Percentiles rank a stretch among this genome's conserved stretches.
Evolutionary conservation across 2,888 invertebrate genomes (phyloP).

Genomic region (Dryomyza anilis): DNA sequence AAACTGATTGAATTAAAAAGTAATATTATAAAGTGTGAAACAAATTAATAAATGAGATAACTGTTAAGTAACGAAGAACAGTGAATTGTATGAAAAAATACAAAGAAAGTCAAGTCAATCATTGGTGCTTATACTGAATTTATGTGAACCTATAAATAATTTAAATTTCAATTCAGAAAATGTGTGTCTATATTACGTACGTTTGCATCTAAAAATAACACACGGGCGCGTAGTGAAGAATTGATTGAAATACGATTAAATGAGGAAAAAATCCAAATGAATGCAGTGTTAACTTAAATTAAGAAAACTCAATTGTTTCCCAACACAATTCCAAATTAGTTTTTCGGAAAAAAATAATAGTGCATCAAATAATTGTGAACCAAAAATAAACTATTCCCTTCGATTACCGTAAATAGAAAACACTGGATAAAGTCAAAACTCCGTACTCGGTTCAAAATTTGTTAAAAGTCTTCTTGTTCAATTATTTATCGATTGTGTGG

Average conservation of each 20-base stretch:
- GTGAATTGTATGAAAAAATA: slow-evolving; percentile 15
- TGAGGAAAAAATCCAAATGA: neutral
- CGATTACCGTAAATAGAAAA: no score
- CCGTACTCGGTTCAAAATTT: no score
- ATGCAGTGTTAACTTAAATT: slow-evolving; percentile 40
- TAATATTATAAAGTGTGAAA: neutral
- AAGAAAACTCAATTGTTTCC: slow-evolving; percentile 31
- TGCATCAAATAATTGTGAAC: no score
- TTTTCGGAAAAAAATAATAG: no score
- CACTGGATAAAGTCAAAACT: no score
- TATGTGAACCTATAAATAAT: slow-evolving; percentile 57
- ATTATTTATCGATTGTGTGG: no score
- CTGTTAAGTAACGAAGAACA: neutral
- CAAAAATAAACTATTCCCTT: no score
- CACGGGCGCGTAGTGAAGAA: slow-evolving; percentile 39
- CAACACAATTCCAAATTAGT: slow-evolving; percentile 23
- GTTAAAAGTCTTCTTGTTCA: no score
- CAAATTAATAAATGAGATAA: neutral
- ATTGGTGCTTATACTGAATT: slow-evolving; percentile 49
- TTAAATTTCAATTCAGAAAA: slow-evolving; percentile 50
- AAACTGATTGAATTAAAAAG: no score
- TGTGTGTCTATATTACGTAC: slow-evolving; percentile 39
- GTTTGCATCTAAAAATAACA: slow-evolving; percentile 42
- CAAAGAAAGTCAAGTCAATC: no score
- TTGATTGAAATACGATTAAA: slow-evolving; percentile 41